Evolutionary conservation across 2,113 vertebrate genomes (phyloP).

Genomic region (Bos indicus): DNA sequence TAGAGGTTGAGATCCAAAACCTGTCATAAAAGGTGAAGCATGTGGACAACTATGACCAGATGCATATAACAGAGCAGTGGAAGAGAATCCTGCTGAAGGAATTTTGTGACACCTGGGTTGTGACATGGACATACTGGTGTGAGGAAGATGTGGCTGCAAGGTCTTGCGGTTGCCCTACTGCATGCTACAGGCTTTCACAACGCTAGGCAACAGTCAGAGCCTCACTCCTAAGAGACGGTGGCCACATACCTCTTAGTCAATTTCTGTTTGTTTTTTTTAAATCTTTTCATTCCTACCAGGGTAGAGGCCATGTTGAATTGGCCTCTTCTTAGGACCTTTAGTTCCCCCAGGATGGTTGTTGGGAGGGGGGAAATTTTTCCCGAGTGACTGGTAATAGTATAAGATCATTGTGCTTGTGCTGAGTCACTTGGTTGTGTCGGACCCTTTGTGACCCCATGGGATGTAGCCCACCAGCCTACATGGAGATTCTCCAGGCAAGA

Average conservation of each 20-base stretch:
- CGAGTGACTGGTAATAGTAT: slow-evolving; percentile 86
- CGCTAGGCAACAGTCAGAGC: slow-evolving; percentile 78
- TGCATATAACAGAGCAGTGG: slow-evolving; percentile 99
- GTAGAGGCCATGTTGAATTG: slow-evolving; percentile 77
- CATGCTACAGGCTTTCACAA: slow-evolving; percentile 77
- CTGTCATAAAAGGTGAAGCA: slow-evolving; percentile 98
- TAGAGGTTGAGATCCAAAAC: slow-evolving; percentile 99
- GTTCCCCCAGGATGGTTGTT: slow-evolving; percentile 76
- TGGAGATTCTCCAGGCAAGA: neutral
- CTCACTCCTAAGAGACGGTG: slow-evolving; percentile 75
- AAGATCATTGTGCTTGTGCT: slow-evolving; percentile 64
- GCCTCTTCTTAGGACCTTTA: slow-evolving; percentile 76
- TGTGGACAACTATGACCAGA: slow-evolving; percentile 98
- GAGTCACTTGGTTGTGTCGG: fast-evolving
- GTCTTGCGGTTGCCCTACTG: slow-evolving; percentile 67
- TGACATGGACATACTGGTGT: slow-evolving; percentile 65
- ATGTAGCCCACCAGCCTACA: neutral
- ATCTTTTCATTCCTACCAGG: slow-evolving; percentile 80
- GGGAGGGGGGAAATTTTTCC: slow-evolving; percentile 77
- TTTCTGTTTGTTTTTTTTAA: slow-evolving; percentile 59
- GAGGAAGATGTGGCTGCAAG: slow-evolving; percentile 69
- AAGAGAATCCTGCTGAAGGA: slow-evolving; percentile 98
- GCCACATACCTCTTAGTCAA: slow-evolving; percentile 78
- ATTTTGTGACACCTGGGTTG: slow-evolving; percentile 95
- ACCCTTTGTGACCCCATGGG: neutral